Base-by-base conservation (phyloP, 2,113 vertebrate species). In the Brachypodius melanocephalos region DNA sequence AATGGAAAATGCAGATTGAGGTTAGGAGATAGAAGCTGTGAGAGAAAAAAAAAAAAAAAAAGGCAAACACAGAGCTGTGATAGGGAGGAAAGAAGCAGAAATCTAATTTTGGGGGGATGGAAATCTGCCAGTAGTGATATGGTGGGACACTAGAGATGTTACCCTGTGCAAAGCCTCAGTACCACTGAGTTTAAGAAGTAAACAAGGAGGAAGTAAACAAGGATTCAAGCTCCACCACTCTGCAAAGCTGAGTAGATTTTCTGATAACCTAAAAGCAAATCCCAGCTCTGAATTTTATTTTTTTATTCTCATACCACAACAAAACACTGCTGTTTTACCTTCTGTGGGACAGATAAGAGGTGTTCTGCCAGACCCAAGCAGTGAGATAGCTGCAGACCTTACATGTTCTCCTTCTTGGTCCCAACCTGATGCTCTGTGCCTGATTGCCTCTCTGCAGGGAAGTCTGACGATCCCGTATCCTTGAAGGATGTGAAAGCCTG, bases 381-480 rank as follows among this genome's bases (percentile, higher is more conserved):
- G 31, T 42, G 82, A 85, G 93, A 58, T 36, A 89, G 78, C 93
- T 84, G 67, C 63, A 88, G 71, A 59, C 67, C 63, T 83, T 46
- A 62, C 2, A 0, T 36, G 46, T 62, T 48, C 75, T 55, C 51
- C 43, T 58, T 29, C 75, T 46, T 67, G 75, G 81, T 62, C 74
- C 91, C 75, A 92, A 31, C 71, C 86, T 49, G 58, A 5, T 20
- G 49, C 15, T 34, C 54, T 32, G 14, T 55, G 85, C 88, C 52
- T 96, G 94, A 95, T 95, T 96, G 89, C 94, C 21, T 86, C 89
- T 94, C 94, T 69, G 81, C 96, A 85, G 94, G 93, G 93, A 80
- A 91, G 74, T 62, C 71, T 94, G 93, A 54, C 66, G 82, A 79
- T 95, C 58, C 63, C 12, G 21, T 89, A 94, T 68, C 87, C 81